phyloP scores from a whole-genome alignment of 2,113 vertebrate species.

The Xenopus tropicalis region UCB_Xtro_10.0 CM004444.2:81991001-81991500 shows the following conservation, averaged over 20 bases:
- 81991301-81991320: constrained; percentile 27
- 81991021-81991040: too few relatives aligned
- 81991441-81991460: neutral
- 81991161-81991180: constrained; percentile 66
- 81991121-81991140: constrained; percentile 51
- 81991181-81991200: constrained; percentile 63
- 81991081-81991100: constrained; percentile 20
- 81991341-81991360: constrained; percentile 64
- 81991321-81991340: constrained; percentile 53
- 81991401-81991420: neutral
- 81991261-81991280: constrained; percentile 66
- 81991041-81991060: too few relatives aligned
- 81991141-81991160: constrained; percentile 56
- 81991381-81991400: constrained; percentile 52
- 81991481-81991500: neutral
- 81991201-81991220: constrained; percentile 68
- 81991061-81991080: neutral
- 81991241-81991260: constrained; percentile 64
- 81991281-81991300: constrained; percentile 39
- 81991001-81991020: too few relatives aligned
- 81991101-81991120: constrained; percentile 47
- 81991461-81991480: neutral
- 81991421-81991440: constrained; percentile 12
- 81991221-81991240: constrained; percentile 64
- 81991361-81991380: constrained; percentile 59